Conservation (phyloP, 1,140 invertebrate species). For the Pseudobourletiella spinata region DNA sequence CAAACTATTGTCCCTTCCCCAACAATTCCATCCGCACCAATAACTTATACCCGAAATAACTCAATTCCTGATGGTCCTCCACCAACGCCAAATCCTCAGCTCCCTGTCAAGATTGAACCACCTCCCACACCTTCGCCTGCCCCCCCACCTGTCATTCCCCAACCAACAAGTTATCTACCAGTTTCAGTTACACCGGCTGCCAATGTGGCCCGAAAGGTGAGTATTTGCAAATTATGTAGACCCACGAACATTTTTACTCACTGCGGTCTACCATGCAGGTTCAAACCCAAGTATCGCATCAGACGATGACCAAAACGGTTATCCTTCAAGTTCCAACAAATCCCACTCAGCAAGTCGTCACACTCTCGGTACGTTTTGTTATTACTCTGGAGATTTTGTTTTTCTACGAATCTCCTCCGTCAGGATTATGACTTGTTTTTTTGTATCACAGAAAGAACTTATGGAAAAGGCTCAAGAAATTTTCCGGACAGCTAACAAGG, state of each 20-base stretch:
- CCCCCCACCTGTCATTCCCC: neutral
- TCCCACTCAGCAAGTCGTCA: slow-evolving; percentile 32
- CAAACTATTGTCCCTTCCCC: no score
- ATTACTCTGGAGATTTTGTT: neutral
- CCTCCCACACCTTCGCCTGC: no score
- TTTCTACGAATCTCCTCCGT: neutral
- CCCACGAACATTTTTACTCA: no score
- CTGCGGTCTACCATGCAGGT: no score
- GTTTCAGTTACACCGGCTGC: neutral
- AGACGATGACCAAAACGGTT: slow-evolving; percentile 34
- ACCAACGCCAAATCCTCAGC: slow-evolving; percentile 21
- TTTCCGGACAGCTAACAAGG: slow-evolving; percentile 90
- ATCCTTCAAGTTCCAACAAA: slow-evolving; percentile 34
- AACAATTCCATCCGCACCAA: slow-evolving; percentile 40
- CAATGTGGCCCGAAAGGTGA: neutral
- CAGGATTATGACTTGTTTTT: no score
- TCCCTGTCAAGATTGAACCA: slow-evolving; percentile 14
- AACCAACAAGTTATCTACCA: neutral
- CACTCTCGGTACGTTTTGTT: slow-evolving; percentile 29
- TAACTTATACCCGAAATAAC: neutral
- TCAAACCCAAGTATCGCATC: slow-evolving; percentile 5
- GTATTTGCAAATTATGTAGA: neutral
- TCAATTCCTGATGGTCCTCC: slow-evolving; percentile 24
- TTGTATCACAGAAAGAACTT: slow-evolving; percentile 82
- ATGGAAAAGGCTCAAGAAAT: slow-evolving; percentile 95